phyloP scores from a whole-genome alignment of 2,113 vertebrate genomes.

The Philantomba maxwellii region DNA sequence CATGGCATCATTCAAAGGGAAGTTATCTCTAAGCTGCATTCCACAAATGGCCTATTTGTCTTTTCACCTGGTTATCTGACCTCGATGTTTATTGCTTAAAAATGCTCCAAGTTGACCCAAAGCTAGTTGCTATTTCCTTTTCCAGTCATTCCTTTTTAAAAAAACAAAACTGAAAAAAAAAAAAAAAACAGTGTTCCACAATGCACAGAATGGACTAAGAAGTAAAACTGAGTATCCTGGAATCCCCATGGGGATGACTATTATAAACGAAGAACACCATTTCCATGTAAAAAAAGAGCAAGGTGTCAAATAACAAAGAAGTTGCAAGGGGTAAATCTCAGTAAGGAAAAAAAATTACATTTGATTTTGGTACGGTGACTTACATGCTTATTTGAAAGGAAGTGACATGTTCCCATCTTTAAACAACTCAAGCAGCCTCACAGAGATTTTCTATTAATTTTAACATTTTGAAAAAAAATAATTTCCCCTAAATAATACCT shows the following conservation, averaged over 20 bases:
- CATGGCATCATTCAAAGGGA: neutral
- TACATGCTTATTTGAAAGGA: neutral
- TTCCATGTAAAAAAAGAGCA: neutral
- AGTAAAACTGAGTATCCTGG: neutral
- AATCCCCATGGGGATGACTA: neutral
- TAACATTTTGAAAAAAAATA: neutral
- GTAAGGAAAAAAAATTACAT: neutral
- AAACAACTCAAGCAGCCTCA: neutral
- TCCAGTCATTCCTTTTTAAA: neutral
- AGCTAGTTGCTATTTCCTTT: neutral
- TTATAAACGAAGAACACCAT: neutral
- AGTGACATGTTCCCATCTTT: neutral
- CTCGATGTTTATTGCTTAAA: neutral
- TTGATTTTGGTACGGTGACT: no score
- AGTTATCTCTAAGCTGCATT: constrained; percentile 9
- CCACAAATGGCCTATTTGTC: neutral
- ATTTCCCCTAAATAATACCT: neutral
- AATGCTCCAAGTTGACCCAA: neutral
- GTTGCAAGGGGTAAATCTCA: fast-evolving
- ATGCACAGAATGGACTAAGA: neutral
- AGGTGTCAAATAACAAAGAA: neutral
- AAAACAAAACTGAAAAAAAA: neutral
- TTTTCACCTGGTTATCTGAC: neutral
- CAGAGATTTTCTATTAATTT: neutral
- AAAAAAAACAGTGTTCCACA: neutral